These are phyloP conservation scores for Bujurquina vittata DNA, from an alignment of 2,113 vertebrate genomes.

Conservation along the genomic window DNA sequence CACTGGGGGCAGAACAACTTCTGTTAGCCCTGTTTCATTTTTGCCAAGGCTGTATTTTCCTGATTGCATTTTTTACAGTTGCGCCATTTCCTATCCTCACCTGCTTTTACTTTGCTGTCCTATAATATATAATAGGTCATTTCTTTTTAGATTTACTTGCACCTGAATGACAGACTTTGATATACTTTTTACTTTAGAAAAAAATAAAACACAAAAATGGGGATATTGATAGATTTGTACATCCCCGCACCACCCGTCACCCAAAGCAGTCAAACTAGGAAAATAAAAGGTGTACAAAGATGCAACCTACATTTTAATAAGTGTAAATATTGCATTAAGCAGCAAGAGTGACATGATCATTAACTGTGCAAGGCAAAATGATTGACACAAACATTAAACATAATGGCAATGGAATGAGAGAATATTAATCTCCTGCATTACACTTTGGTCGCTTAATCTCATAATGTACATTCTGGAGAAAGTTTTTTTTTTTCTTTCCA, in stretches of 20 bases:
- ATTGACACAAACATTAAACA: conserved; percentile 46
- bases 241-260: neutral
- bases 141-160: too few relatives aligned
- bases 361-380: conserved; percentile 51
- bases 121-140: too few relatives aligned
- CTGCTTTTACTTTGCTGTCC: neutral
- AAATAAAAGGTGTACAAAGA: conserved; percentile 24
- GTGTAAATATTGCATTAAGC: conserved; percentile 62
- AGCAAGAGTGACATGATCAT: conserved; percentile 37
- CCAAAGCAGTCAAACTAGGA: neutral
- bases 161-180: neutral
- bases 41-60: neutral
- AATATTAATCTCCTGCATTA: conserved; percentile 36
- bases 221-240: neutral
- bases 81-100: neutral
- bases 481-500: conserved; percentile 2
- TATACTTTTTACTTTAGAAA: neutral
- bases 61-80: too few relatives aligned
- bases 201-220: neutral
- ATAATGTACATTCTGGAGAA: conserved; percentile 56
- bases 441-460: conserved; percentile 65
- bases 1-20: neutral
- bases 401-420: conserved; percentile 38
- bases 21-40: neutral
- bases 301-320: conserved; percentile 26